Conservation (phyloP, 1,140 invertebrate genomes). For the Ladona fulva region DNA sequence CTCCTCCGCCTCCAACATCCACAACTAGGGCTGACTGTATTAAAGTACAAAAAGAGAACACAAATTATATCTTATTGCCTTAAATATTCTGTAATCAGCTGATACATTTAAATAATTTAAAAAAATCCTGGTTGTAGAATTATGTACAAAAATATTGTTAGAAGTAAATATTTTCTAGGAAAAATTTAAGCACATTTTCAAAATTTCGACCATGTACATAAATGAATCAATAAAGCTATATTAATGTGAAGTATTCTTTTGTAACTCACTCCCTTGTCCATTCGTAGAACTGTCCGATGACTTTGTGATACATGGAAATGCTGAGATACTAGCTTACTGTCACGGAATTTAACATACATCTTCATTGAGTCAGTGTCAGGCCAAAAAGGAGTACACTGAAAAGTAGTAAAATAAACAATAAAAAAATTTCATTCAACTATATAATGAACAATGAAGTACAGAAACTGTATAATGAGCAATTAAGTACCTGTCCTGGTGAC, state of each 20-base stretch:
- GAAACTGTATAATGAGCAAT: no score
- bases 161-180: background rate
- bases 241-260: no score
- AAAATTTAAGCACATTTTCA: no score
- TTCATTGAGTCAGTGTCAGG: constrained; percentile 69
- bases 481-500: constrained; percentile 47
- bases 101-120: no score
- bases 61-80: background rate
- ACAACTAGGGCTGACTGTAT: constrained; percentile 63
- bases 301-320: constrained; percentile 60
- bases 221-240: no score
- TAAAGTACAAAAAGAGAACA: constrained; percentile 21
- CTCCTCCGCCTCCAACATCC: constrained; percentile 59
- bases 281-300: constrained; percentile 64
- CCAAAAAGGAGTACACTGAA: constrained; percentile 62
- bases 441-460: background rate
- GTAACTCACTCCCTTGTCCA: constrained; percentile 68
- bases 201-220: no score
- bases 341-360: constrained; percentile 69
- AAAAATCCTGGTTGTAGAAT: no score
- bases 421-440: background rate
- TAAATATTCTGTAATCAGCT: no score
- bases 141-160: no score
- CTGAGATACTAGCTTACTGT: constrained; percentile 65
- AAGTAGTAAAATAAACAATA: constrained; percentile 19